Conservation (phyloP, 2,113 vertebrate genomes). For the Chaetura pelagica region DNA sequence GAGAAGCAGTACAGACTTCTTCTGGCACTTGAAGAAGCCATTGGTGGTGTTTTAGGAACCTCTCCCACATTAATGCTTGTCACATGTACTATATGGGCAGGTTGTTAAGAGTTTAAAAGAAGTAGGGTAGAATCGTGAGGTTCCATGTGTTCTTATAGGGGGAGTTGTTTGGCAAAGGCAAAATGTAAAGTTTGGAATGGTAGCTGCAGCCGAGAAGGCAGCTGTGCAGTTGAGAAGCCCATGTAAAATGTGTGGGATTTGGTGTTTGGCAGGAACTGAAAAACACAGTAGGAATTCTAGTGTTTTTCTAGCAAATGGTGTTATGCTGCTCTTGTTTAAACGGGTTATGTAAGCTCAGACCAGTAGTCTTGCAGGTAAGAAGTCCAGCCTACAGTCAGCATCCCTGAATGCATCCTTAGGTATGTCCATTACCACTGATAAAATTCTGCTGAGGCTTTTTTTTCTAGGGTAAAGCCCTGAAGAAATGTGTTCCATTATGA, state of each 20-base stretch:
- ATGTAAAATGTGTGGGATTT: background rate
- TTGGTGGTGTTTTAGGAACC: background rate
- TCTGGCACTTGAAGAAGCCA: background rate
- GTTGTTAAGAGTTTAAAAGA: background rate
- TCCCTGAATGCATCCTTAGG: background rate
- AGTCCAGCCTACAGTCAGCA: background rate
- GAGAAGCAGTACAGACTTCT: background rate
- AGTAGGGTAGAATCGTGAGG: background rate
- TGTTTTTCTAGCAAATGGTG: background rate
- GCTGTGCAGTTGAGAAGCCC: background rate
- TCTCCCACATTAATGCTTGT: background rate
- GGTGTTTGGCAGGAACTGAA: background rate
- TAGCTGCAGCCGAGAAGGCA: background rate
- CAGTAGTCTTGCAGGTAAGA: background rate
- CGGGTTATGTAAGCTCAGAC: background rate
- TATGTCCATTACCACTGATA: background rate
- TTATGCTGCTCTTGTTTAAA: background rate
- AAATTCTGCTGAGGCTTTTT: background rate
- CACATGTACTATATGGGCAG: background rate
- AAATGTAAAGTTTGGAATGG: background rate
- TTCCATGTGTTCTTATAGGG: background rate
- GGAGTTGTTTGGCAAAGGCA: background rate
- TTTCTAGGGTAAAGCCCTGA: background rate
- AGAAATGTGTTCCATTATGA: background rate
- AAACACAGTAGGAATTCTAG: background rate